Evolutionary conservation across 2,888 invertebrate genomes (phyloP).

Genomic region (Brenthis daphne): DNA sequence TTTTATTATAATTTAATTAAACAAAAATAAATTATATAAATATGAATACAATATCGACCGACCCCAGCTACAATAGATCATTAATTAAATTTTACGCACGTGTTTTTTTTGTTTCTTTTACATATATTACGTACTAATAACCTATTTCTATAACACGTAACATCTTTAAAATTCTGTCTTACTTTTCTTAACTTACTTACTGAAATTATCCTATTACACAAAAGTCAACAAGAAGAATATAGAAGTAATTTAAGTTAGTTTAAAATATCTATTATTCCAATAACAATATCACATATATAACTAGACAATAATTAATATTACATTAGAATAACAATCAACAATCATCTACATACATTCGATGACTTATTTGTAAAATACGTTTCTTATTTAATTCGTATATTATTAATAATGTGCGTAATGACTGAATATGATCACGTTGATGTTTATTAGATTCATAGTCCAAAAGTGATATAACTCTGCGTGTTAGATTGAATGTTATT

Average conservation of each 20-base stretch:
- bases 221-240: constrained; percentile 78
- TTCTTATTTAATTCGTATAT: constrained; percentile 72
- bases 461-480: constrained; percentile 20
- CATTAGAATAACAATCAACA: constrained; percentile 75
- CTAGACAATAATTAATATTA: constrained; percentile 71
- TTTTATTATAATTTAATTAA: no score
- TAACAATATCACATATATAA: constrained; percentile 81
- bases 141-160: constrained; percentile 31
- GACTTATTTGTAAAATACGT: constrained; percentile 60
- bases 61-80: constrained; percentile 13
- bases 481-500: neutral
- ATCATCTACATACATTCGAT: constrained; percentile 70
- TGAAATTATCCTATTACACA: constrained; percentile 63
- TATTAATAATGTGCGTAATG: constrained; percentile 68
- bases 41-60: neutral
- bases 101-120: constrained; percentile 11
- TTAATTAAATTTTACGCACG: constrained; percentile 3
- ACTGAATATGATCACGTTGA: constrained; percentile 62
- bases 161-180: constrained; percentile 32
- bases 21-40: neutral
- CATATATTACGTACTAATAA: constrained; percentile 14
- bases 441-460: constrained; percentile 26
- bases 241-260: constrained; percentile 62
- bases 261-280: constrained; percentile 77
- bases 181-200: constrained; percentile 19